These are phyloP conservation scores for Platysternon megacephalum DNA, from an alignment of 2,113 vertebrate species.

Conservation along the genomic window DNA sequence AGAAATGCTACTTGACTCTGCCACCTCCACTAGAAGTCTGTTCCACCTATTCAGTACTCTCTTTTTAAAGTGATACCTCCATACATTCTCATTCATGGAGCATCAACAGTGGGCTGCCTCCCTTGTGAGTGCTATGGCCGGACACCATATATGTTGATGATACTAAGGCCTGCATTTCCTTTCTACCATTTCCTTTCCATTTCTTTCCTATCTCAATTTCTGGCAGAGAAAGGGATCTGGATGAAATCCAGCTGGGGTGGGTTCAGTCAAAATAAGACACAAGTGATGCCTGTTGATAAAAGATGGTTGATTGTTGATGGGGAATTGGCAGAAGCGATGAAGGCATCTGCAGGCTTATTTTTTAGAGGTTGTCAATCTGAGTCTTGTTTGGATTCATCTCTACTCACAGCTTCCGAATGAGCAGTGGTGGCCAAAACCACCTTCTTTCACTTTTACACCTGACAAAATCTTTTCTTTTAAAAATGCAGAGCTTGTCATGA, in stretches of 20 bases:
- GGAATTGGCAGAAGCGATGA: neutral
- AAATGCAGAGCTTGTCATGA: neutral
- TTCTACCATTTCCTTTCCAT: neutral
- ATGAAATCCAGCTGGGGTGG: neutral
- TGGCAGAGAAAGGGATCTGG: neutral
- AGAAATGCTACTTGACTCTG: neutral
- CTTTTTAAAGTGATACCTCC: neutral
- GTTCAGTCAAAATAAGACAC: neutral
- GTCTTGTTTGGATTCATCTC: neutral
- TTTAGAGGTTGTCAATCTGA: neutral
- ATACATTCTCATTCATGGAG: rapidly evolving
- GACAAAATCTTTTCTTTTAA: neutral
- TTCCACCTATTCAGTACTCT: neutral
- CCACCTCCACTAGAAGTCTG: neutral
- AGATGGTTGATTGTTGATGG: neutral
- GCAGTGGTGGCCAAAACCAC: neutral
- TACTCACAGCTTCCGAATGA: neutral
- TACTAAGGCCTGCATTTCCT: neutral
- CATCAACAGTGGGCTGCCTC: neutral
- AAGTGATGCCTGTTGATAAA: neutral
- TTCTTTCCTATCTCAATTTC: neutral
- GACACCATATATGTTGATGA: neutral
- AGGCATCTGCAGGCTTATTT: neutral
- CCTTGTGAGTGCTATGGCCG: neutral
- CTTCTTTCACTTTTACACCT: neutral